phyloP scores from a whole-genome alignment of 2,113 vertebrate species.

The Elephantulus edwardii region DNA sequence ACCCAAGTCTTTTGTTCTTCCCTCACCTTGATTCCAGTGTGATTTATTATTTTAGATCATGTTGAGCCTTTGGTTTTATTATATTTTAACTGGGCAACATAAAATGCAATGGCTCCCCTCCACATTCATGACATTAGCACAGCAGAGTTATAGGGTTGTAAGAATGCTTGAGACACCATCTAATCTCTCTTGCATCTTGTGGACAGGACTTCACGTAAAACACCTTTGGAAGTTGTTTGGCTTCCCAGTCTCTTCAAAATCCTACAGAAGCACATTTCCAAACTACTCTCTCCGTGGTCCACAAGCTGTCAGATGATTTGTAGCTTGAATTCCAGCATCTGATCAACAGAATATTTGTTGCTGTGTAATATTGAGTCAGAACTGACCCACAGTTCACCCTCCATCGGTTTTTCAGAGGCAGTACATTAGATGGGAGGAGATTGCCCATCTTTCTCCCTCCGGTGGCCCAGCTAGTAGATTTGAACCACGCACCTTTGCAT shows the following conservation, averaged over 20 bases:
- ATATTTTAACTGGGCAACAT: not conserved
- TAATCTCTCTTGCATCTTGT: not conserved
- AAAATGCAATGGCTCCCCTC: not conserved
- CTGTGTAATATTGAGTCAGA: no score
- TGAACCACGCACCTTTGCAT: no score
- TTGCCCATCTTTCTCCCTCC: conserved; percentile 25
- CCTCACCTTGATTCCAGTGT: conserved; percentile 7
- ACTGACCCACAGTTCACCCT: no score
- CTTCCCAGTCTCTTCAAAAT: conserved; percentile 29
- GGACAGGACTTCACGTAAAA: conserved; percentile 4
- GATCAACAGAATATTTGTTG: conserved; percentile 50
- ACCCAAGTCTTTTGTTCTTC: not conserved
- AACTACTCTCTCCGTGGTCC: not conserved
- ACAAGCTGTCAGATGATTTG: conserved; percentile 44
- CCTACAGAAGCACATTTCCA: not conserved
- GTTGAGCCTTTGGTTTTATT: not conserved
- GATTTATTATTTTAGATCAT: not conserved
- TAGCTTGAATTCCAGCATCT: conserved; percentile 10
- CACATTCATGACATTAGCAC: conserved; percentile 7
- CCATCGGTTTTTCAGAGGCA: no score
- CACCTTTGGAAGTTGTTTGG: conserved; percentile 17
- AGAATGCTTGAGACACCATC: conserved; percentile 17
- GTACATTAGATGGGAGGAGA: no score
- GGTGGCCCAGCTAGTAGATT: no score
- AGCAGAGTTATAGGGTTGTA: conserved; percentile 14